Evolutionary conservation across 2,113 vertebrate species (phyloP), one percentile per base, ranked within the genome.

Genomic region (Thermophis baileyi): DNA sequence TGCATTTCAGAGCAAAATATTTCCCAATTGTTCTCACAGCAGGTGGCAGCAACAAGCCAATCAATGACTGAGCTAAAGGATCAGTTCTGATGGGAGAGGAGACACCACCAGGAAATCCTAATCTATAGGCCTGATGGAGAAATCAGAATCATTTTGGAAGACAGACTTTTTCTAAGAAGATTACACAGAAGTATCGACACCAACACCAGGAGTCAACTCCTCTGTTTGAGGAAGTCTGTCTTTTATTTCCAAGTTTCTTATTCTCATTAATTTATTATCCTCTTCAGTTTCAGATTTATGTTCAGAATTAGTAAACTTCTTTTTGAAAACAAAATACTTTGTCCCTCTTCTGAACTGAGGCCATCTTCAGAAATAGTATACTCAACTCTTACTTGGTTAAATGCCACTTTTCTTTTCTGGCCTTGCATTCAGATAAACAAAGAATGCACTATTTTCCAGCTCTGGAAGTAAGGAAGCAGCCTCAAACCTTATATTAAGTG

Each of bases 401-500:
- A 53, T 95, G 93, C 94, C 95, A 96, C 93, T 91, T 93, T 93
- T 22, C 74, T 44, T 81, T 91, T 96, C 95, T 96, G 93, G 93
- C 92, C 95, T 91, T 94, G 14, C 95, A 94, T 96, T 96, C 96
- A 97, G 89, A 95, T 93, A 94, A 96, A 96, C 2, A 1, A 96
- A 55, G 53, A 16, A 20, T 91, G 16, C 81, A 14, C 30, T 9
- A 27, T 27, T 54, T 8, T n/a, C 11, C n/a, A 53, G 40, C 4
- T 85, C 60, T 40, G 54, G n/a, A 63, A 87, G 25, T 51, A 90
- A 91, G 35, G 35, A 22, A 40, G 14, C 22, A 91, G 12, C n/a
- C 14, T 44, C 22, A 74, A 11, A 81, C 7, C 2, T 74, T 6
- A n/a, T 35, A 30, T 35, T 35, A 90, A 90, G 50, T 49, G 27